A percentile compares a stretch with the other conserved stretches of the same genome.
Evolutionary conservation across 2,113 vertebrate species (phyloP).

Genomic region (Megaptera novaeangliae): DNA sequence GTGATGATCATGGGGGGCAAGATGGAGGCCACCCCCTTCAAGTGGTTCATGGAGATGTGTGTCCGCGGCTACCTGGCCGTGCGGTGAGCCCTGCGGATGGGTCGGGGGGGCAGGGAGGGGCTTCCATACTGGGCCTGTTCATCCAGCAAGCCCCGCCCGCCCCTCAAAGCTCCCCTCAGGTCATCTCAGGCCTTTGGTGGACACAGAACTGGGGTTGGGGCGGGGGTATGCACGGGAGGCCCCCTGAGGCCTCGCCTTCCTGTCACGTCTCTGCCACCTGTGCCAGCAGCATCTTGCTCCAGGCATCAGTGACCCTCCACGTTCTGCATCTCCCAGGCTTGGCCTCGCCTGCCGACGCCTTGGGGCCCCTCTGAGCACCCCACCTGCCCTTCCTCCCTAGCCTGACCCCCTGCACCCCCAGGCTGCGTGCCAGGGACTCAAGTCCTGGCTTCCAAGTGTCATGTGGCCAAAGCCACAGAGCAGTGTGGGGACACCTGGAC

Average conservation of each 20-base stretch:
- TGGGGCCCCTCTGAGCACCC: background rate
- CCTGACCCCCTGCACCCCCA: background rate
- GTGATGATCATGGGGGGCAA: slow-evolving; percentile 99
- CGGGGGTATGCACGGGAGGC: background rate
- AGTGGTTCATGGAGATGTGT: slow-evolving; percentile 99
- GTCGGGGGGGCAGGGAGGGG: background rate
- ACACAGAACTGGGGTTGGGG: background rate
- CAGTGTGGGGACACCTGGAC: too few relatives aligned
- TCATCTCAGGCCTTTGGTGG: background rate
- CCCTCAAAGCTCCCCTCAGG: too few relatives aligned
- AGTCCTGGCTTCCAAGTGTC: background rate
- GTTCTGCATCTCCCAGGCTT: fast-evolving
- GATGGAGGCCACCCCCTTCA: slow-evolving; percentile 99
- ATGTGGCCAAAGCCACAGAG: background rate
- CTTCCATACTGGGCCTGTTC: background rate
- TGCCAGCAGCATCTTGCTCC: background rate
- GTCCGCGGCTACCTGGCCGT: slow-evolving; percentile 96
- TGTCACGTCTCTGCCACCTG: fast-evolving
- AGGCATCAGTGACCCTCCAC: fast-evolving
- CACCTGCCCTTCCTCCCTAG: background rate
- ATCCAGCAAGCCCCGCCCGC: too few relatives aligned
- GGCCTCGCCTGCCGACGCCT: background rate
- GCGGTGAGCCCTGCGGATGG: slow-evolving; percentile 80
- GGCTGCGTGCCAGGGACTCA: background rate
- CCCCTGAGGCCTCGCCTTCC: background rate